Evolutionary conservation across 1,140 invertebrate genomes (phyloP), one percentile per base, ranked within the genome.

Genomic region (Lepidurus packardi): DNA sequence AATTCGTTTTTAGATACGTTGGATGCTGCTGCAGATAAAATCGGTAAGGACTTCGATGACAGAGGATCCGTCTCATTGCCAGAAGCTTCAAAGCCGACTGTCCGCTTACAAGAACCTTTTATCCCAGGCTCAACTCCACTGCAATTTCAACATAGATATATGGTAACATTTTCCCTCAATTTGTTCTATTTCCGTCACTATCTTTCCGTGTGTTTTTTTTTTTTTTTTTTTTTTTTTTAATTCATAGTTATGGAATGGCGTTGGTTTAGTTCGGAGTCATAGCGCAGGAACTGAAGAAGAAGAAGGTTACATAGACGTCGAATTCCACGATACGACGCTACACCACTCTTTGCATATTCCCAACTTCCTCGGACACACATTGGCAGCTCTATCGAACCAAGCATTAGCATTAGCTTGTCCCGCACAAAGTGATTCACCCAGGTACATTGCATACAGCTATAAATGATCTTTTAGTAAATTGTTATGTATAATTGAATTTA

Each of bases 281-380:
- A 88, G 88, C 2, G 87, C 87, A 10, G 91, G 90, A 78, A 88
- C 92, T 78, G 90, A 89, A 82, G 85, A 92, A 21, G 91, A 91
- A 44, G 84, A 88, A 81, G 86, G 85, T 80, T 92, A 90, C 24
- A 96, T 99, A 79, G 95, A 98, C 85, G 92, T 98, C 10, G 95
- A 98, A 83, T 99, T 98, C 86, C 95, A 98, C 82, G 94, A 98
- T 86, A 89, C 91, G 0, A 88, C 90, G n/a, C 85, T 93, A 47
- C 95, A 98, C 86, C 95, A 97, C 85, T 90, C 93, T 7, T 90
- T 98, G 82, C 93, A 97, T 84, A 88, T 98, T 42, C 90, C 90
- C 81, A 98, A 98, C 86, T 90, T 91, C 82, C 85, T 91, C 8
- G 85, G 85, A 73, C 91, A 93, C 83, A 92, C 90, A 13, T 90